These are phyloP conservation scores for Lycocerus yunnanus DNA, from an alignment of 2,888 invertebrate species.

Conservation along the genomic window DNA sequence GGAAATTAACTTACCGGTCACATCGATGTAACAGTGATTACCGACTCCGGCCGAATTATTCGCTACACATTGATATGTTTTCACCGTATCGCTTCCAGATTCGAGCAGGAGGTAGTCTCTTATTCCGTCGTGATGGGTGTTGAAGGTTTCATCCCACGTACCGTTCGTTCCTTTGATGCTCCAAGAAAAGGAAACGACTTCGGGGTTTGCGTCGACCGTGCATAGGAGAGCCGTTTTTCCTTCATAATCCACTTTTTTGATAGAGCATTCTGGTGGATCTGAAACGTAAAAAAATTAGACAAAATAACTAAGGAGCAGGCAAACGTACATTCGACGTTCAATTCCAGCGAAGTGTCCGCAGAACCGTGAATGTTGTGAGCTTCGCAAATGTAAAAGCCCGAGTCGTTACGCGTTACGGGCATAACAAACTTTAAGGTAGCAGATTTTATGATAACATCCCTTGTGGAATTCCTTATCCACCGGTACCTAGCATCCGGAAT, in stretches of 20 bases:
- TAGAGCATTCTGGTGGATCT: conserved; percentile 86
- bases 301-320: not conserved
- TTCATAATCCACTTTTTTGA: conserved; percentile 70
- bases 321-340: conserved; percentile 85
- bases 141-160: conserved; percentile 68
- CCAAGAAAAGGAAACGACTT: conserved; percentile 80
- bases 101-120: conserved; percentile 68
- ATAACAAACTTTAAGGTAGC: conserved; percentile 64
- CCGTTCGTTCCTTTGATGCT: conserved; percentile 83
- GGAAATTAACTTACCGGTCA: conserved; percentile 61
- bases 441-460: conserved; percentile 57
- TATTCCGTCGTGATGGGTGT: conserved; percentile 59
- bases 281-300: conserved; percentile 40
- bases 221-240: conserved; percentile 80
- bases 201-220: conserved; percentile 80
- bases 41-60: conserved; percentile 79
- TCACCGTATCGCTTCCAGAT: conserved; percentile 63
- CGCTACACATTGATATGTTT: conserved; percentile 84
- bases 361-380: conserved; percentile 81
- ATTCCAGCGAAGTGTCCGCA: conserved; percentile 64
- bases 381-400: conserved; percentile 79
- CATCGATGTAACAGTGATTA: conserved; percentile 67
- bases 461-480: conserved; percentile 70
- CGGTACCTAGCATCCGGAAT: conserved; percentile 73
- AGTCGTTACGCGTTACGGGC: conserved; percentile 70